Evolutionary conservation across 2,113 vertebrate genomes (phyloP).

Genomic region (Rallus limicola): DNA sequence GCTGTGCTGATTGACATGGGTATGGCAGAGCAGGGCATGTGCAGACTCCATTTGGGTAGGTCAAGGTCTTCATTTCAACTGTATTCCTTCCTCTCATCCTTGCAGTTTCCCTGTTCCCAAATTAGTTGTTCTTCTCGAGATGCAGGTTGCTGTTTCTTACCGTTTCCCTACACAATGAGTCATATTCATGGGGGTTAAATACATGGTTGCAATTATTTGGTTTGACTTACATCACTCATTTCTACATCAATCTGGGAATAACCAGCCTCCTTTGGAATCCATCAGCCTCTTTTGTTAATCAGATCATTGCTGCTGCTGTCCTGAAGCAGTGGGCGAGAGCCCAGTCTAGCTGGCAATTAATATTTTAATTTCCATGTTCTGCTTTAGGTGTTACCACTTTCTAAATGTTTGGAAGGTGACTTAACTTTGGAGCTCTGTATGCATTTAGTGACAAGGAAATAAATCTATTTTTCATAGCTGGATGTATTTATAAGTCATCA

Average conservation of each 20-base stretch:
- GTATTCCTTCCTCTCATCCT: background rate
- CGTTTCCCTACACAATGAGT: background rate
- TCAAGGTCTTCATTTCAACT: background rate
- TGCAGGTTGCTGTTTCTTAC: constrained; percentile 1
- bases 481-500: background rate
- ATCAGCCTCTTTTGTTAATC: background rate
- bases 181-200: background rate
- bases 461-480: background rate
- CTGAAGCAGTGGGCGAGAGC: background rate
- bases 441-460: background rate
- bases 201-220: background rate
- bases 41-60: background rate
- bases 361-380: background rate
- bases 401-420: background rate
- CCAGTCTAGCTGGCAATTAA: background rate
- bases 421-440: background rate
- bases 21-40: background rate
- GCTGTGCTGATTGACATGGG: background rate
- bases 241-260: background rate
- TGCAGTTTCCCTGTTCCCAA: background rate
- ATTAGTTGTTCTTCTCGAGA: background rate
- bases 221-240: constrained; percentile 42
- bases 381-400: background rate
- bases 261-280: background rate
- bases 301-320: background rate